Base-by-base conservation (phyloP, 2,797 vertebrate genomes). In the Pipistrellus nathusii region DNA sequence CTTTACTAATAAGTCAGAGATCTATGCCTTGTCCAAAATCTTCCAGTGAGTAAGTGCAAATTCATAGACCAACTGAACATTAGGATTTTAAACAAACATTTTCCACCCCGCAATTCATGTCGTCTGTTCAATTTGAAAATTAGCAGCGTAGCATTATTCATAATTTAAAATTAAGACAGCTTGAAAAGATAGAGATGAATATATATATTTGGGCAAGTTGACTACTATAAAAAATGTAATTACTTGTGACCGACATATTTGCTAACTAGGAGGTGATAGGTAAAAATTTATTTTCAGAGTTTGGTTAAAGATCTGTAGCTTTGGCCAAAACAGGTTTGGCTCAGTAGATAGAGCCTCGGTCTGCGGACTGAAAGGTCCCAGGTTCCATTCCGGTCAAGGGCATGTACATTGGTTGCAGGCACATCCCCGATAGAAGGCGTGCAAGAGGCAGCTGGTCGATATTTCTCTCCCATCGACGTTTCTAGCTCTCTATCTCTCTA, bases 211-310 rank as follows among this genome's bases (percentile, higher is more conserved):
- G 30, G n/a, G 4, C 10, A 86, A 35, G 32, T 5, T 44, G 14
- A 44, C 21, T 5, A 68, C 6, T 38, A 35, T n/a, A 59, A 72
- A 92, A 71, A 73, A 27, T 62, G 11, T 94, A 71, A 59, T 59
- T 75, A 1, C 75, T 88, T 35, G 12, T 82, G n/a, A 68, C 12
- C 71, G 25, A 55, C 9, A 78, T 48, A 88, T 48, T 92, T 86
- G 35, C 15, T 55, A 44, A 90, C 23, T 46, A 86, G 48, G 32
- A 83, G 17, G 23, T 86, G 11, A 35, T 78, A 17, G 53, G 13
- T 68, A 80, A 85, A 48, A 41, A 13, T 8, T 30, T 90, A 71
- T 72, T 93, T 88, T 91, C 15, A 88, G 80, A 53, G 25, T 92
- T 41, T 41, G 3, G 20, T 69, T 15, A 89, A 93, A 96, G 21